phyloP scores from a whole-genome alignment of 2,888 invertebrate genomes.

The Drosophila ochracea region DNA sequence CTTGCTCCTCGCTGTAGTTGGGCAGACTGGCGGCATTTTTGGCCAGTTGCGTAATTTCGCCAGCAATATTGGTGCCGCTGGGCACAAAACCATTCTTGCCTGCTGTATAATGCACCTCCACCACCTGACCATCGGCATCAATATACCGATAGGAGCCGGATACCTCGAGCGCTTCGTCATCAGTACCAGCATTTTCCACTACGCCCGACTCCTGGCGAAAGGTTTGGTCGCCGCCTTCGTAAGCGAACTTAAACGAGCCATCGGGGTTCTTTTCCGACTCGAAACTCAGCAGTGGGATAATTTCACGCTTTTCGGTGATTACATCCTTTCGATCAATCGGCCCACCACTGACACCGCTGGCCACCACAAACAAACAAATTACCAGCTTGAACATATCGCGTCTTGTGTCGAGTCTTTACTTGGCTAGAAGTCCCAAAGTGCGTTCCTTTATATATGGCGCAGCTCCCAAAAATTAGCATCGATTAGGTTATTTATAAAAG shows the following conservation, averaged over 20 bases:
- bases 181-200: conserved; percentile 76
- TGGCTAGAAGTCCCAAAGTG: conserved; percentile 45
- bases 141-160: conserved; percentile 83
- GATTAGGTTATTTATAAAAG: conserved; percentile 62
- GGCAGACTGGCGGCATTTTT: conserved; percentile 81
- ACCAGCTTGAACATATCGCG: conserved; percentile 74
- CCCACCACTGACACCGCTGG: conserved; percentile 63
- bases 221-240: conserved; percentile 81
- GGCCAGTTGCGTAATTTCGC: conserved; percentile 78
- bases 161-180: conserved; percentile 80
- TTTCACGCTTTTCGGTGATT: conserved; percentile 65
- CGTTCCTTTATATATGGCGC: conserved; percentile 77
- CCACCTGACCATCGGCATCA: conserved; percentile 78
- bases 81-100: conserved; percentile 85
- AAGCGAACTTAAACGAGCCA: conserved; percentile 81
- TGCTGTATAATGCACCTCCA: conserved; percentile 83
- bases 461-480: conserved; percentile 72
- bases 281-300: conserved; percentile 73
- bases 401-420: conserved; percentile 46
- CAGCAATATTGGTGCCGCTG: conserved; percentile 78
- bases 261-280: conserved; percentile 73
- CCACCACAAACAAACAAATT: conserved; percentile 70
- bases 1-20: conserved; percentile 46
- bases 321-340: conserved; percentile 56
- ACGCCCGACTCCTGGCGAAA: conserved; percentile 75